Evolutionary conservation across 2,888 invertebrate genomes (phyloP), one percentile per base, ranked within the genome.

Genomic region (Mechanitis messenoides): DNA sequence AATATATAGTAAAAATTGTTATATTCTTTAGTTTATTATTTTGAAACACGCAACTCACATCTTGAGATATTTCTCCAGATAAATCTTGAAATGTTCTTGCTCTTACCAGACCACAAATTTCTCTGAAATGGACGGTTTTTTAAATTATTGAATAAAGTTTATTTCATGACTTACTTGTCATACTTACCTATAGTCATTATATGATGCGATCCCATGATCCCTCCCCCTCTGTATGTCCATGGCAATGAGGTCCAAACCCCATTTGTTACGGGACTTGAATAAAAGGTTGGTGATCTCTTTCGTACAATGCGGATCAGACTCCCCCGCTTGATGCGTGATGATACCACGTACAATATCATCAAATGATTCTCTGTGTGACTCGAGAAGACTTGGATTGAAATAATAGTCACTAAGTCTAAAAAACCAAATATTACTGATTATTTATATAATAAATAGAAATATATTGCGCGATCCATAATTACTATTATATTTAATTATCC

Each of bases 1-100:
- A n/a, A n/a, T 20, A 50, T 5, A n/a, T 33, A 55, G 45, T 45
- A 2, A 31, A 31, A 31, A 31, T 50, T 6, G 28, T 2, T 5
- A 35, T 35, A 3, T 35, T 5, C 2, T 20, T 1, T 35, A 5
- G 2, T 35, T 35, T 5, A 35, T 35, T 55, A 33, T 55, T 47
- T 65, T n/a, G 11, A n/a, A 55, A 53, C 45, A 3, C 7, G 28
- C 33, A 53, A 83, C 90, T 87, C 84, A 93, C 94, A 71, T 94
- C 92, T 71, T 88, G 86, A 53, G 93, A 87, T 68, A 95, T 94
- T 68, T 94, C 91, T 72, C 93, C 93, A 1, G 88, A 78, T 71
- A 94, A 93, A 69, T 95, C 96, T 71, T 93, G 91, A 86, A 96
- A 96, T 1, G 80, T 83, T 33, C 81, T 83, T 0, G 95, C 96